phyloP scores from a whole-genome alignment of 2,113 vertebrate genomes.

The Ptyas mucosa region DNA sequence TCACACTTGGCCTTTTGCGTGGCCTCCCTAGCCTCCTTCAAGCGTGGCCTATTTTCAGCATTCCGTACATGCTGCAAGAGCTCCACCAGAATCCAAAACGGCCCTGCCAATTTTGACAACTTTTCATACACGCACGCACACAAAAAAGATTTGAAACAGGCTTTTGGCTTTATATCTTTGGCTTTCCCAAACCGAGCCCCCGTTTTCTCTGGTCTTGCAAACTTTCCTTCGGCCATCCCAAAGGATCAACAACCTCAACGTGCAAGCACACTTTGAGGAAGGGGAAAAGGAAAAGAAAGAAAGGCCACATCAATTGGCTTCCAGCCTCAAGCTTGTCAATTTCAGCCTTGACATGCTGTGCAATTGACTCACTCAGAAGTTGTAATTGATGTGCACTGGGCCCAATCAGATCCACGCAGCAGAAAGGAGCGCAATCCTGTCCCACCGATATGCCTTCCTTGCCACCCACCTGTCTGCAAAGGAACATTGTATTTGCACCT shows the following conservation, averaged over 20 bases:
- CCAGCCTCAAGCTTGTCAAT: background rate
- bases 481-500: fast-evolving
- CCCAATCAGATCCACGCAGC: background rate
- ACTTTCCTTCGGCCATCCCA: background rate
- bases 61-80: background rate
- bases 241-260: background rate
- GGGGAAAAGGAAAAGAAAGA: background rate
- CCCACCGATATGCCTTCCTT: background rate
- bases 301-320: background rate
- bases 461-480: background rate
- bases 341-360: background rate
- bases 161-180: background rate
- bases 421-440: background rate
- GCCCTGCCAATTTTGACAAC: background rate
- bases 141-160: background rate
- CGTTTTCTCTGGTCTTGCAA: background rate
- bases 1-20: background rate
- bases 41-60: background rate
- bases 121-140: no score
- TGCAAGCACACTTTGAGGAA: background rate
- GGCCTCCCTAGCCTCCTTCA: background rate
- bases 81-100: background rate
- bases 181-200: background rate
- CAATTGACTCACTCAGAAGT: background rate
- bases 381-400: background rate